phyloP scores from a whole-genome alignment of 2,113 vertebrate genomes.

The Coptodon rendalli region DNA sequence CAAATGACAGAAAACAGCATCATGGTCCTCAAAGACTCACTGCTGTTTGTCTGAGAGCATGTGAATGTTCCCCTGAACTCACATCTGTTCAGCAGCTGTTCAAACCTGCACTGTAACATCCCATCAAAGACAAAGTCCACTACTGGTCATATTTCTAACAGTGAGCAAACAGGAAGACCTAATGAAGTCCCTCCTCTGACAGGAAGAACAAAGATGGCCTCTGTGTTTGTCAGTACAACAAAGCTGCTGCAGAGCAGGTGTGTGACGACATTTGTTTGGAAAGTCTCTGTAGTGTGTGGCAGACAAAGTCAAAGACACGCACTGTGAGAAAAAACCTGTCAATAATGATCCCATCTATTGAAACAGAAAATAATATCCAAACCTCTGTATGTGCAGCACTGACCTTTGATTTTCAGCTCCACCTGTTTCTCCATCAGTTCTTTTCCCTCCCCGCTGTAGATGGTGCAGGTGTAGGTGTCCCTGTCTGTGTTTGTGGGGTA shows the following conservation, averaged over 20 bases:
- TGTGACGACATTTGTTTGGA: not conserved
- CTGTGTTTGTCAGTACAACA: rapidly evolving
- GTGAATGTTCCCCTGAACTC: rapidly evolving
- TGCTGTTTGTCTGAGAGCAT: rapidly evolving
- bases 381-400: not conserved
- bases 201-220: not conserved
- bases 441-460: rapidly evolving
- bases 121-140: not conserved
- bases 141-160: not conserved
- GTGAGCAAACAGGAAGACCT: not conserved
- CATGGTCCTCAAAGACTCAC: rapidly evolving
- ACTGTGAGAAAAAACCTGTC: not conserved
- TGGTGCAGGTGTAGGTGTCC: not conserved
- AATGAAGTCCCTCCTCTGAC: rapidly evolving
- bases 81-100: not conserved
- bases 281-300: not conserved
- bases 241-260: not conserved
- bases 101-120: not conserved
- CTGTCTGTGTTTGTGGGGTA: not conserved
- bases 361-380: not conserved
- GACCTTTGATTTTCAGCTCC: not conserved
- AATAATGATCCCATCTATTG: not conserved
- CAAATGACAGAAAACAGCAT: not conserved
- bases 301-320: not conserved
- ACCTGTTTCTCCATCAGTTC: not conserved